phyloP scores from a whole-genome alignment of 2,797 vertebrate genomes.

The Phrynocephalus guinanensis region DNA sequence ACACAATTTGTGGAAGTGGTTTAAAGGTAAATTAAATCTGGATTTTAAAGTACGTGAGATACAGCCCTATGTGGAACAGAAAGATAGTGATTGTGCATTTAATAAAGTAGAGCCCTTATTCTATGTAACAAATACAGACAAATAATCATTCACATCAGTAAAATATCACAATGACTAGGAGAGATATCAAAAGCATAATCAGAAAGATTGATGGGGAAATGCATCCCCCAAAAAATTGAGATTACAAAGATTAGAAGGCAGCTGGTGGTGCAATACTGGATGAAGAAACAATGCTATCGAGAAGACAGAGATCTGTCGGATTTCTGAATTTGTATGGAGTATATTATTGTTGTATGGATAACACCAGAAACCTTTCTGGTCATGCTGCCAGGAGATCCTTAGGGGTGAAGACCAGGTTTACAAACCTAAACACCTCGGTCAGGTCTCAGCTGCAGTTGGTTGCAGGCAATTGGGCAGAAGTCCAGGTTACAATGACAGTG shows the following conservation, averaged over 20 bases:
- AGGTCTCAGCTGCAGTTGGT: no score
- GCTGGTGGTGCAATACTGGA: background rate
- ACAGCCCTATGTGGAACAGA: background rate
- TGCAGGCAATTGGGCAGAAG: no score
- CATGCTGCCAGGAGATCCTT: no score
- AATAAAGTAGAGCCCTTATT: background rate
- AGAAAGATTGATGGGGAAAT: background rate
- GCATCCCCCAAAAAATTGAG: background rate
- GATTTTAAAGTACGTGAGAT: no score
- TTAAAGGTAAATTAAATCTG: no score
- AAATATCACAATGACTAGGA: background rate
- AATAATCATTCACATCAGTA: background rate
- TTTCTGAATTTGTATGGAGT: background rate
- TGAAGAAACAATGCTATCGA: background rate
- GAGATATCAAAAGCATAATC: background rate
- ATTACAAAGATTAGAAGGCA: background rate
- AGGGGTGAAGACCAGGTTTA: no score
- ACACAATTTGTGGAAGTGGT: no score
- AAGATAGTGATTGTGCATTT: conserved; percentile 2
- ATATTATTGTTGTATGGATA: background rate
- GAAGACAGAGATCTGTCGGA: background rate
- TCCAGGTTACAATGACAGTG: no score
- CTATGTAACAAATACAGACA: background rate
- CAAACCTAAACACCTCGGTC: no score
- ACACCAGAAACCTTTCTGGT: background rate